Evolutionary conservation across 1,140 invertebrate genomes (phyloP).

Genomic region (Brachionus koreanus): DNA sequence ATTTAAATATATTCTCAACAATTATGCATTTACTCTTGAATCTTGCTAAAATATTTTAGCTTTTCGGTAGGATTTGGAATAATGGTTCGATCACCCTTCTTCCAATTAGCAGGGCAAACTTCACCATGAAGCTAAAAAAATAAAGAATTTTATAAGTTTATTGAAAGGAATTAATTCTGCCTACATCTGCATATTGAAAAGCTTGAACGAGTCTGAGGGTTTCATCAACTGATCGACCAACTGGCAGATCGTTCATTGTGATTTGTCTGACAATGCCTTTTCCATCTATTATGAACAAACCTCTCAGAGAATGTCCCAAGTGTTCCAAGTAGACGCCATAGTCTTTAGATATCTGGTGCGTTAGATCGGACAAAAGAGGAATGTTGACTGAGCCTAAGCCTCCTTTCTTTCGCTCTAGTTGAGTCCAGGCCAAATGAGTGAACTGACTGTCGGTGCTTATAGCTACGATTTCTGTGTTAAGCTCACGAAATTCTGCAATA

Average conservation of each 20-base stretch:
- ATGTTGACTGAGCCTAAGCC: conserved; percentile 82
- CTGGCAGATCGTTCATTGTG: conserved; percentile 70
- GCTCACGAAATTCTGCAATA: conserved; percentile 75
- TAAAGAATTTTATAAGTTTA: neutral
- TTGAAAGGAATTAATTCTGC: conserved; percentile 69
- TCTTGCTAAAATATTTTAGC: conserved; percentile 62
- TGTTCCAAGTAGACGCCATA: conserved; percentile 67
- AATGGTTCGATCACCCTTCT: conserved; percentile 70
- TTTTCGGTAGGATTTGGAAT: conserved; percentile 63
- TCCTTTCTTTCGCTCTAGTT: conserved; percentile 74
- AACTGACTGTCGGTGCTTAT: conserved; percentile 92
- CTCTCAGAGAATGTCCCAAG: conserved; percentile 60
- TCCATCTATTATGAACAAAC: conserved; percentile 68
- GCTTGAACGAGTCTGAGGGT: conserved; percentile 83
- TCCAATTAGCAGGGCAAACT: conserved; percentile 57
- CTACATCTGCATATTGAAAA: conserved; percentile 80
- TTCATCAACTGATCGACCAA: conserved; percentile 79
- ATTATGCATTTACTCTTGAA: conserved; percentile 47
- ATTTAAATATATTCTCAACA: neutral
- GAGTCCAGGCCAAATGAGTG: conserved; percentile 78
- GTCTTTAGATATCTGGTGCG: conserved; percentile 82
- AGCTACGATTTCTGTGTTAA: conserved; percentile 82
- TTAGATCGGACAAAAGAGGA: conserved; percentile 82
- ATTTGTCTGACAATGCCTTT: conserved; percentile 67
- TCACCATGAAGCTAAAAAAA: conserved; percentile 7